These are phyloP conservation scores for Volucella inanis DNA, from an alignment of 2,888 invertebrate genomes.

Conservation along the genomic window DNA sequence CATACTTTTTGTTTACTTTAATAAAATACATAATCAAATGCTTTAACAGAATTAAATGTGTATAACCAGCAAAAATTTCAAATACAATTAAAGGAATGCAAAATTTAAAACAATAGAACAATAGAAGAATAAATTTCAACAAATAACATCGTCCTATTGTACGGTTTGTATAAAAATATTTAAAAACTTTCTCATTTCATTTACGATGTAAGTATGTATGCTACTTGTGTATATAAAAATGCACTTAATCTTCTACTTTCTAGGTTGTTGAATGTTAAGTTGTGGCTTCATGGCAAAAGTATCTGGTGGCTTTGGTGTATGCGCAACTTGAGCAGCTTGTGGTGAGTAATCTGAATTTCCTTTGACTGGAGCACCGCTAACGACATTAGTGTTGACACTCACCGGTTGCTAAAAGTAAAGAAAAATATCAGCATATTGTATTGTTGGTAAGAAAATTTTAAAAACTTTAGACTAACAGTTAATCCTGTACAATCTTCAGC, in stretches of 20 bases:
- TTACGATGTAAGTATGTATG: conserved; percentile 9
- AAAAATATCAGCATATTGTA: neutral
- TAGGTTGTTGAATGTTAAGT: conserved; percentile 92
- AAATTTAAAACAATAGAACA: conserved; percentile 56
- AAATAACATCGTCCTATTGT: conserved; percentile 45
- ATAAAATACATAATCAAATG: conserved; percentile 7
- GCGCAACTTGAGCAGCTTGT: conserved; percentile 93
- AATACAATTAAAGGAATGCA: conserved; percentile 69
- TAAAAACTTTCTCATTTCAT: conserved; percentile 30
- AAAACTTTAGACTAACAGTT: conserved; percentile 84
- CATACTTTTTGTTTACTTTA: too few relatives aligned
- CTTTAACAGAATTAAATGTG: conserved; percentile 7
- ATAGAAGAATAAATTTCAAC: conserved; percentile 12
- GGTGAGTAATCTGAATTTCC: conserved; percentile 95
- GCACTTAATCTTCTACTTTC: conserved; percentile 86
- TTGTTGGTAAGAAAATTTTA: neutral
- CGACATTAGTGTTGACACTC: conserved; percentile 88
- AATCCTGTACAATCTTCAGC: conserved; percentile 89
- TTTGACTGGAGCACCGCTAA: conserved; percentile 91
- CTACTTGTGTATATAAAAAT: conserved; percentile 2
- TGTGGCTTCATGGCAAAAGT: conserved; percentile 86
- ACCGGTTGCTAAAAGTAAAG: conserved; percentile 80
- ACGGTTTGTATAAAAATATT: conserved; percentile 64
- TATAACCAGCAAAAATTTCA: conserved; percentile 21
- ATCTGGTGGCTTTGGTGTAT: conserved; percentile 90